Evolutionary conservation across 2,888 invertebrate genomes (phyloP).

Genomic region (Mongoloraphidia duomilia): DNA sequence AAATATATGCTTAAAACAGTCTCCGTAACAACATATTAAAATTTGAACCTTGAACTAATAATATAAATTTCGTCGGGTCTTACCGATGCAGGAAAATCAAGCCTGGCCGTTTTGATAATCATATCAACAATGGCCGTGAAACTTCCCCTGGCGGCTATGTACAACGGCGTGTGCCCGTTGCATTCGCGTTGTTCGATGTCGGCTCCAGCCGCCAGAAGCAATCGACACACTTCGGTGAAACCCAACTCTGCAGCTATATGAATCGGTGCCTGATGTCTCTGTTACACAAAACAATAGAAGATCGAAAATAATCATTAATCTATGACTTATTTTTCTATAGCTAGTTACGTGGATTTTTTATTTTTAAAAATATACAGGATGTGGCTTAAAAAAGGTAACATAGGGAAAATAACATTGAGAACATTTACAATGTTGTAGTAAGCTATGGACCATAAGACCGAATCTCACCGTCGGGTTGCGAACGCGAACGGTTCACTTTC

Average conservation of each 20-base stretch:
- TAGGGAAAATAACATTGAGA: too few relatives aligned
- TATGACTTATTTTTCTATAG: background rate
- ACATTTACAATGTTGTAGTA: too few relatives aligned
- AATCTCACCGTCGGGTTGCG: too few relatives aligned
- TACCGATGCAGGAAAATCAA: conserved; percentile 49
- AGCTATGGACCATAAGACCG: too few relatives aligned
- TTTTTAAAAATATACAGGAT: too few relatives aligned
- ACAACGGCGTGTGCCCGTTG: conserved; percentile 53
- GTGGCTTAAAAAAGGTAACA: too few relatives aligned
- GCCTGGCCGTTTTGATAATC: conserved; percentile 59
- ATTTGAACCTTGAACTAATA: too few relatives aligned
- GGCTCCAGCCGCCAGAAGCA: conserved; percentile 46
- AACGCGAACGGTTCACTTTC: too few relatives aligned
- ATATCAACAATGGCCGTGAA: conserved; percentile 73
- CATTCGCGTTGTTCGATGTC: conserved; percentile 49
- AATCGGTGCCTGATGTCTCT: conserved; percentile 62
- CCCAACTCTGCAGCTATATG: conserved; percentile 65
- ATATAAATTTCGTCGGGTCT: conserved; percentile 21
- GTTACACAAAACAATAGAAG: conserved; percentile 11
- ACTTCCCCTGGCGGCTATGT: conserved; percentile 65
- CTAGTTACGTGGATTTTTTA: too few relatives aligned
- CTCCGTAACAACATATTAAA: too few relatives aligned
- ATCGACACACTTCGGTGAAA: conserved; percentile 45
- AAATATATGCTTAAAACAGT: too few relatives aligned
- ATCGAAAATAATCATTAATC: background rate